These are phyloP conservation scores for Anser cygnoides DNA, from an alignment of 2,113 vertebrate species.

Conservation along the genomic window DNA sequence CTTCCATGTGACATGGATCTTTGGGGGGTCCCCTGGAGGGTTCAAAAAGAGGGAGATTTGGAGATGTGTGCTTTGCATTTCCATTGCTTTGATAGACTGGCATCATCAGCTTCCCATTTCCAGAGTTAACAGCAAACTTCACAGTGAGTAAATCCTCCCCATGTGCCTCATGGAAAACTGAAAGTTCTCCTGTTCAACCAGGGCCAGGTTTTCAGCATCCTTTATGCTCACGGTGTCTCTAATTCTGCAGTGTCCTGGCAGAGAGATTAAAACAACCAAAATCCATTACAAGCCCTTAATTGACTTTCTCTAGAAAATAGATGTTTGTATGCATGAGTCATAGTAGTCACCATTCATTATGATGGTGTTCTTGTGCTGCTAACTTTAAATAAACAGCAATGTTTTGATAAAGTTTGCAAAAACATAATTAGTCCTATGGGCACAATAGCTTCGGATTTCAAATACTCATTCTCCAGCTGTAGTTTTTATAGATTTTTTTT, in stretches of 20 bases:
- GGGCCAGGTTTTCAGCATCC: not conserved
- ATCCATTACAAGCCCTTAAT: constrained; percentile 49
- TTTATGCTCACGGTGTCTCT: not conserved
- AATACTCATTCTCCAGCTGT: constrained; percentile 69
- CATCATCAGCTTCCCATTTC: accelerated
- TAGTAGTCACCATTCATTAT: constrained; percentile 41
- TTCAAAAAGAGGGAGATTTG: not conserved
- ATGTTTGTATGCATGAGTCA: constrained; percentile 41
- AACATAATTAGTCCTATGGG: constrained; percentile 74
- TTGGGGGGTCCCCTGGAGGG: accelerated
- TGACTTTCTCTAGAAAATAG: constrained; percentile 66
- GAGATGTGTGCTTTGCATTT: accelerated
- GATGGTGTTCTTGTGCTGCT: constrained; percentile 7
- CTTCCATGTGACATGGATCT: accelerated
- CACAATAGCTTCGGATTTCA: constrained; percentile 69
- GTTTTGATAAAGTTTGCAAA: constrained; percentile 70
- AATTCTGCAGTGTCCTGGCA: constrained; percentile 1
- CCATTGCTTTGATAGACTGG: accelerated
- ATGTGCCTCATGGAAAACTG: accelerated
- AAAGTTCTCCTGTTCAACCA: accelerated
- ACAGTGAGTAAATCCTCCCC: not conserved
- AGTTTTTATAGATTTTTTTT: constrained; percentile 40
- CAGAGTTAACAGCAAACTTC: accelerated
- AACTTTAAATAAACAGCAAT: constrained; percentile 67
- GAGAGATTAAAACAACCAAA: constrained; percentile 42